Base-by-base conservation (phyloP, 1,140 invertebrate species). In the Druon quercuslanigerum region DNA sequence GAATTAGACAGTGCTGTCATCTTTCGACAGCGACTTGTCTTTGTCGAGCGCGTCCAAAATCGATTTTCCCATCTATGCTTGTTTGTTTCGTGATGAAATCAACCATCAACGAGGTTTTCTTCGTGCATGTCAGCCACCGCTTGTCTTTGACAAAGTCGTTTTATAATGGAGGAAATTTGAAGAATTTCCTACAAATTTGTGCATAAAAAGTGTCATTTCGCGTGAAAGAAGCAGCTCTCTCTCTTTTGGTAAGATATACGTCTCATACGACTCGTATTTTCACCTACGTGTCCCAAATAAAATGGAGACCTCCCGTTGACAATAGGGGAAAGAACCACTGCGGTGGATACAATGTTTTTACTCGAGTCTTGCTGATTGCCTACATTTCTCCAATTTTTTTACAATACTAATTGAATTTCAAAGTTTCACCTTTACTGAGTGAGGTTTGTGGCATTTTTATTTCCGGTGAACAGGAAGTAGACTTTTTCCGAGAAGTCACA, bases 251-350 rank as follows among this genome's bases (percentile, higher is more conserved):
- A 66, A 16, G 60, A 66, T 66, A n/a, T 66, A 40, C 13, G 40
- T n/a, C 8, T 40, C n/a, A n/a, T 14, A 66, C n/a, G 60, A 66
- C 60, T 40, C 40, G 25, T 25, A 25, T 25, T 60, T 12, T 33
- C n/a, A 66, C 14, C 60, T 66, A 46, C 40, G 60, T 66, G 60
- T 66, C 33, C 60, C 16, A 66, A 40, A 46, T 57, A 56, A 25
- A 60, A 20, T n/a, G 40, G 40, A 46, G 40, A 46, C 25, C 13
- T 66, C 40, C 40, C 60, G 25, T 66, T 66, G 60, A 66, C 60
- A 66, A n/a, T 66, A 66, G 60, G 11, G 40, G 5, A 33, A 46
- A 46, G 40, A 46, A 66, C 1, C 6, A 40, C 25, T 66, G 33
- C 25, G 20, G 60, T 17, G 60, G n/a, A 40, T n/a, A 25, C 25